phyloP scores from a whole-genome alignment of 2,888 invertebrate genomes.

The Dendrolimus pini region DNA sequence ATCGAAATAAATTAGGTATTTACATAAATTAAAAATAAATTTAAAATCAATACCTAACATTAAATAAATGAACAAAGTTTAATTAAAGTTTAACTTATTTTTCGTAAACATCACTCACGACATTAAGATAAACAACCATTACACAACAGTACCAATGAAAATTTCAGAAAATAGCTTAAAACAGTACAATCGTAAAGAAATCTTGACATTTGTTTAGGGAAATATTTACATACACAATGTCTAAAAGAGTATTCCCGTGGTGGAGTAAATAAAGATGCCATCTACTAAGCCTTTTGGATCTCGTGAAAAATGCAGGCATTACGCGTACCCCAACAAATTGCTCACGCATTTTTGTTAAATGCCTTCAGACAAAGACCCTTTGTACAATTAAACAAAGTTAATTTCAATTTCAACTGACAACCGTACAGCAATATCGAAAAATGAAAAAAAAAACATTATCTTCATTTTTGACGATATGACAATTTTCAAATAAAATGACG shows the following conservation, averaged over 20 bases:
- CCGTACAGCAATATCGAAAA: not conserved
- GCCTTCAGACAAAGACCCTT: slow-evolving; percentile 1
- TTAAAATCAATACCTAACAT: too few relatives aligned
- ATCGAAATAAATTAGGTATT: too few relatives aligned
- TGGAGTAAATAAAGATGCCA: slow-evolving; percentile 27
- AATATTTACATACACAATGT: not conserved
- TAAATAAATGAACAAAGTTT: too few relatives aligned
- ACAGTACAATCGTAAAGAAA: not conserved
- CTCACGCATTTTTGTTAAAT: slow-evolving; percentile 21
- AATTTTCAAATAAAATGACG: too few relatives aligned
- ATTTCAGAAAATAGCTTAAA: too few relatives aligned
- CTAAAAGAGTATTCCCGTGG: not conserved
- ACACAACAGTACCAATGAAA: too few relatives aligned
- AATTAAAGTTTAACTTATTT: too few relatives aligned
- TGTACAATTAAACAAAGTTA: not conserved
- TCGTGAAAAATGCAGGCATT: slow-evolving; percentile 34
- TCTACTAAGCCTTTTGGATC: slow-evolving; percentile 25
- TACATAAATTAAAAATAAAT: too few relatives aligned
- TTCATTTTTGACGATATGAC: too few relatives aligned
- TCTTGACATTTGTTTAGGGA: not conserved
- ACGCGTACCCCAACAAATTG: slow-evolving; percentile 28
- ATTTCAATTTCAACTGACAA: not conserved
- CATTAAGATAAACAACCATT: too few relatives aligned
- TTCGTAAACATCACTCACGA: too few relatives aligned
- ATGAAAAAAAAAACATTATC: too few relatives aligned